These are phyloP conservation scores for Pachypanchax playfairii DNA, from an alignment of 2,113 vertebrate genomes.

Conservation along the genomic window DNA sequence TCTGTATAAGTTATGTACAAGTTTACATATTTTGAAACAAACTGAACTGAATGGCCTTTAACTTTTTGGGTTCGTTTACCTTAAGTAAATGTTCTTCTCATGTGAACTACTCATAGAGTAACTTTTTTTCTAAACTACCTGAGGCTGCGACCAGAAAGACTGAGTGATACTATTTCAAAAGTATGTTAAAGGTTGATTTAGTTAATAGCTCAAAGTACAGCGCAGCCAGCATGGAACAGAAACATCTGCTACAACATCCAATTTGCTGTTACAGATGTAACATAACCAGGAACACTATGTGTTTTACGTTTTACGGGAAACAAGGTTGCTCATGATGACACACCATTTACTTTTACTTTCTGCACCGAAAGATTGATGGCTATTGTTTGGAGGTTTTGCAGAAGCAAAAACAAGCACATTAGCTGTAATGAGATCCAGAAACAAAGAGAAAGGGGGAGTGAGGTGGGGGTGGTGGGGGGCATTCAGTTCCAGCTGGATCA, in stretches of 20 bases:
- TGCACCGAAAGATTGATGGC: neutral
- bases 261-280: neutral
- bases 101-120: neutral
- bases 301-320: slow-evolving; percentile 8
- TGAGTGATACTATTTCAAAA: slow-evolving; percentile 24
- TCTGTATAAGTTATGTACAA: neutral
- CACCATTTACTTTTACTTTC: slow-evolving; percentile 28
- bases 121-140: neutral
- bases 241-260: slow-evolving; percentile 26
- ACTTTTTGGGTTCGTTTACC: neutral
- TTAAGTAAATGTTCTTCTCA: neutral
- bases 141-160: slow-evolving; percentile 30
- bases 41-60: too few relatives aligned
- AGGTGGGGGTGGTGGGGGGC: neutral
- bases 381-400: slow-evolving; percentile 41
- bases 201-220: slow-evolving; percentile 31
- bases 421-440: slow-evolving; percentile 60
- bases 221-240: slow-evolving; percentile 15
- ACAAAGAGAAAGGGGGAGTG: slow-evolving; percentile 8
- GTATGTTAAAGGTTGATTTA: slow-evolving; percentile 47
- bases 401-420: slow-evolving; percentile 28
- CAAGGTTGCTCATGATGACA: neutral
- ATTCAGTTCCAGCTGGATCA: slow-evolving; percentile 43
- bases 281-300: neutral
- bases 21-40: neutral